These are phyloP conservation scores for Latrodectus hesperus DNA, from an alignment of 2,888 invertebrate species.

Conservation along the genomic window DNA sequence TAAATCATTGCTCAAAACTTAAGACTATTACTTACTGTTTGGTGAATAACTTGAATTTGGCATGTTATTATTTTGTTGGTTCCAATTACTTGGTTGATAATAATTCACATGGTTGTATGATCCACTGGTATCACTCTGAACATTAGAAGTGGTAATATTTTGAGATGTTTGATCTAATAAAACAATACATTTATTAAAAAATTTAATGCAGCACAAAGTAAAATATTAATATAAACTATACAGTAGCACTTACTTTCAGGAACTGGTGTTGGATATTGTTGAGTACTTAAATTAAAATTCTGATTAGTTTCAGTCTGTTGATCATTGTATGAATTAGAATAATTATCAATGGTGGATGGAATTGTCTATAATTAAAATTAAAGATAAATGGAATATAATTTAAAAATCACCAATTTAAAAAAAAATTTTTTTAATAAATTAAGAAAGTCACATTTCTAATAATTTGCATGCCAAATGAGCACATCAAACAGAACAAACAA, in stretches of 20 bases:
- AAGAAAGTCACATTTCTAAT: too few species aligned
- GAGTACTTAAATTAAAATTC: conserved; percentile 14
- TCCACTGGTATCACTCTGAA: conserved; percentile 27
- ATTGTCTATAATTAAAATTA: not conserved
- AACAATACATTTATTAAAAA: not conserved
- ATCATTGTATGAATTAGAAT: conserved; percentile 19
- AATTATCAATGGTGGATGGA: not conserved
- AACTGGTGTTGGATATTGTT: conserved; percentile 6
- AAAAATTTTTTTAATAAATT: not conserved
- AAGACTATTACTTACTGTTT: conserved; percentile 12
- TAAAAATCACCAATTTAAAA: not conserved
- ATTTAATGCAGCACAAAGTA: not conserved
- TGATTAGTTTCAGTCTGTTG: conserved; percentile 23
- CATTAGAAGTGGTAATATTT: conserved; percentile 26
- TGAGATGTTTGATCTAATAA: conserved; percentile 21
- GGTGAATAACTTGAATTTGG: conserved; percentile 22
- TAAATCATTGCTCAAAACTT: too few species aligned
- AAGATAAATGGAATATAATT: not conserved
- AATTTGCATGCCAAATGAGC: too few species aligned
- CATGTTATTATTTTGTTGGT: conserved; percentile 31
- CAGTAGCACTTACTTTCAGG: conserved; percentile 31
- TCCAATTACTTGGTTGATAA: conserved; percentile 50
- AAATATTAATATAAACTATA: not conserved
- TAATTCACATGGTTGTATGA: conserved; percentile 35
- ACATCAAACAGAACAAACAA: too few species aligned